Evolutionary conservation across 2,113 vertebrate species (phyloP), one percentile per base, ranked within the genome.

Genomic region (Clinocottus analis): DNA sequence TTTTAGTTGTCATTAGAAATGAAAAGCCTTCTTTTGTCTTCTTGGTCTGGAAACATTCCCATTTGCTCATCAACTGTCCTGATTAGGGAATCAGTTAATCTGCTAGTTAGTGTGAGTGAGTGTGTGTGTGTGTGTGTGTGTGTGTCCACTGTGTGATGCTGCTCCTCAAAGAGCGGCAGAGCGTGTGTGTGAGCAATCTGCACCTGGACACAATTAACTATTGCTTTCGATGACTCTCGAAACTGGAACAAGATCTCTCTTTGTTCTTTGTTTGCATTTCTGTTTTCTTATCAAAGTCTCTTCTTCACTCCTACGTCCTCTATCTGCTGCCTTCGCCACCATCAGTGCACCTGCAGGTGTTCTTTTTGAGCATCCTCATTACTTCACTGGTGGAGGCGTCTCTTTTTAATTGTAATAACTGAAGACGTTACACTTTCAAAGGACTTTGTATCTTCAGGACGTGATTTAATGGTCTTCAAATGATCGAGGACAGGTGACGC

Each of bases 201-300:
- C 83, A 90, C 77, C 90, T 89, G 87, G 83, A 84, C 65, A 61
- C 77, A 87, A 81, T 87, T 83, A 88, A 47, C 43, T 56, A 64
- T 69, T 71, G 65, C 31, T 72, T 70, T 43, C 39, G 63, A 70
- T 71, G 77, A 61, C 35, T 60, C 64, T 76, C 23, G 27, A 27
- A 55, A 39, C 39, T 59, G 7, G 19, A 70, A 70, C 43, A 21
- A 79, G 51, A 82, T 17, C n/a, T 39, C 75, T 49, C 39, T 3
- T 17, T 39, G 17, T 43, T 72, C 45, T 74, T 49, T 45, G 29
- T 60, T 55, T 37, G 13, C 16, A 43, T 45, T 56, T 76, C 1
- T 25, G 33, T 31, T 66, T 47, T 51, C 8, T 35, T 53, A 79
- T 78, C n/a, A 53, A 39, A 21, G 45, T 51, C 0, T 49, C 12